Evolutionary conservation across 2,888 invertebrate species (phyloP).

Genomic region (Dasypolia templi): DNA sequence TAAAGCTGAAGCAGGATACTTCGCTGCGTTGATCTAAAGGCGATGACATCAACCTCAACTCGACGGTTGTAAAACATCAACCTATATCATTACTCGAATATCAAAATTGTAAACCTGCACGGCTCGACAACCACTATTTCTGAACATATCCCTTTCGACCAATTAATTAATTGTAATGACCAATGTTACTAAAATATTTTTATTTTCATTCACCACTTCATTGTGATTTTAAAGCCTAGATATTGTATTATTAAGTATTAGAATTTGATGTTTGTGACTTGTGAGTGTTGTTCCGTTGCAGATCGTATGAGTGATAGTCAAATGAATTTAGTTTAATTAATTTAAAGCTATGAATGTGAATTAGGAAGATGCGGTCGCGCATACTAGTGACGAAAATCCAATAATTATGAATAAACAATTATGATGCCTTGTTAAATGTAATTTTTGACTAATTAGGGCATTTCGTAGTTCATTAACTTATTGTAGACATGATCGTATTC

Average conservation of each 20-base stretch:
- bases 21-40: slow-evolving; percentile 77
- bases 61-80: slow-evolving; percentile 82
- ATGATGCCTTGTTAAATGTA: slow-evolving; percentile 89
- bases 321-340: slow-evolving; percentile 89
- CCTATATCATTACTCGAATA: slow-evolving; percentile 87
- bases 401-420: slow-evolving; percentile 87
- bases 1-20: slow-evolving; percentile 86
- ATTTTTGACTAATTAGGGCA: slow-evolving; percentile 89
- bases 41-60: slow-evolving; percentile 81
- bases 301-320: slow-evolving; percentile 87
- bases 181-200: slow-evolving; percentile 81
- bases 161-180: slow-evolving; percentile 89
- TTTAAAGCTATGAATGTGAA: slow-evolving; percentile 88
- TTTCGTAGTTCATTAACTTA: slow-evolving; percentile 89
- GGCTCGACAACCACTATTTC: slow-evolving; percentile 78
- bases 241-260: slow-evolving; percentile 90
- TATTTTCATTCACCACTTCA: slow-evolving; percentile 85
- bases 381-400: slow-evolving; percentile 90
- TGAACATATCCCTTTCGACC: slow-evolving; percentile 89
- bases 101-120: slow-evolving; percentile 82
- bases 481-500: slow-evolving; percentile 87
- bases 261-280: slow-evolving; percentile 87
- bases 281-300: slow-evolving; percentile 84
- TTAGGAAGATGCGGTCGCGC: slow-evolving; percentile 90
- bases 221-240: slow-evolving; percentile 88